Evolutionary conservation across 2,888 invertebrate genomes (phyloP), one percentile per base, ranked within the genome.

Genomic region (Troides oblongomaculatus): DNA sequence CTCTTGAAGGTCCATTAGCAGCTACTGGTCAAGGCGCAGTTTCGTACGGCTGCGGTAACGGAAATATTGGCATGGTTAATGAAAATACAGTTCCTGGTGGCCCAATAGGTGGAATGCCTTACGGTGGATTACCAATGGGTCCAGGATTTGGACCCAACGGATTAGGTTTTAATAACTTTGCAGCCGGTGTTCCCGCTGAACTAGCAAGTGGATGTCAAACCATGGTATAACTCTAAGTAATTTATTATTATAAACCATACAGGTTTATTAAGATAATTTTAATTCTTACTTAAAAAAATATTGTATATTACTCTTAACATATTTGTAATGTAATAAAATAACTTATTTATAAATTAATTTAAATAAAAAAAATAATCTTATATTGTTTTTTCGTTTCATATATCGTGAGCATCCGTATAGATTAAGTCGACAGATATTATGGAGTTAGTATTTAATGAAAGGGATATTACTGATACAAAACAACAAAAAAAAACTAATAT

Each of bases 1-100:
- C 76, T 14, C 68, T 84, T 12, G 84, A 84, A 60, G 85, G 84
- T 14, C 61, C 78, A 0, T 66, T 84, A 10, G 78, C 80, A 12
- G 75, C 79, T 0, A 56, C 72, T 23, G 84, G 85, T 0, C 74
- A 71, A 14, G 78, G 83, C 58, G 75, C 76, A 17, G 80, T 77
- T n/a, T 69, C 76, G 0, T 76, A 77, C 30, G 73, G 69, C 5
- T 74, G 75, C 36, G 78, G 78, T 0, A 74, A 73, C 62, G 75
- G 77, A 3, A 74, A 74, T 43, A 71, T 78, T n/a, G 78, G 76
- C 0, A 74, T 77, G 10, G 66, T 71, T 6, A 73, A 73, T 25
- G 76, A 77, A 61, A 72, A 69, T 46, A 14, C 50, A 14, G 71
- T 70, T 23, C 72, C 67, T 2, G 66, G 66, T 39, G 61, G 50